Percentiles rank a stretch among this genome's conserved stretches.
Conservation (phyloP, 92 coral and sea anemone species). For the Parazoanthus swiftii region DNA sequence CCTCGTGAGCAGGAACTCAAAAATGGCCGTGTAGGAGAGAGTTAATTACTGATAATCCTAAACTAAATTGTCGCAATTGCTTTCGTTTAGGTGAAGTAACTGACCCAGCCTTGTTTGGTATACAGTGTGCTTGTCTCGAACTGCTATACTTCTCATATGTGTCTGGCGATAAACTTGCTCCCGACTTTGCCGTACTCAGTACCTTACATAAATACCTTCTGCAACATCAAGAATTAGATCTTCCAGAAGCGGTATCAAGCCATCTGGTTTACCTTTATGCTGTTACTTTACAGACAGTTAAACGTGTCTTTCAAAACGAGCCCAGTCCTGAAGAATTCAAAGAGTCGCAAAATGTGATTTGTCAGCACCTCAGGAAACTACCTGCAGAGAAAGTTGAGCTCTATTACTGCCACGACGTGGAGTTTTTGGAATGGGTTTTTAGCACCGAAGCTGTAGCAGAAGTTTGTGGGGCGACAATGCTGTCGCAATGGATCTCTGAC, state of each 20-base stretch:
- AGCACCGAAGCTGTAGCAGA: constrained; percentile 48
- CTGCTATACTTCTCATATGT: constrained; percentile 65
- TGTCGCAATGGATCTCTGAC: constrained; percentile 42
- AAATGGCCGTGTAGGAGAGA: too few species aligned
- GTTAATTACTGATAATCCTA: too few species aligned
- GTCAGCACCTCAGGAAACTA: constrained; percentile 46
- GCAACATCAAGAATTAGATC: constrained; percentile 57
- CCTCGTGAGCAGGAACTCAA: too few species aligned
- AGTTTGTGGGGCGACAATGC: constrained; percentile 56
- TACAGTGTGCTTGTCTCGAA: constrained; percentile 76
- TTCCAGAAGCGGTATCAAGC: constrained; percentile 51
- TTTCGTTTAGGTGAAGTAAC: constrained; percentile 41
- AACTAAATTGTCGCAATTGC: neutral
- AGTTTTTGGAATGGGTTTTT: constrained; percentile 74
- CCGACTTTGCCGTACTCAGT: constrained; percentile 53
- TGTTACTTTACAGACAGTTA: constrained; percentile 38
- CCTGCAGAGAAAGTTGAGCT: constrained; percentile 50
- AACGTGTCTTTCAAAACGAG: constrained; percentile 8
- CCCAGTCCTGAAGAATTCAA: constrained; percentile 43
- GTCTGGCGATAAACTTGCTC: constrained; percentile 62
- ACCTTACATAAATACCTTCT: constrained; percentile 65
- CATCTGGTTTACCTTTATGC: constrained; percentile 65
- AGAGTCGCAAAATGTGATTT: constrained; percentile 50
- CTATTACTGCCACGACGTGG: constrained; percentile 51
- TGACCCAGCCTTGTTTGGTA: constrained; percentile 68